These are phyloP conservation scores for Tiliacea citrago DNA, from an alignment of 2,888 invertebrate genomes.

Conservation along the genomic window DNA sequence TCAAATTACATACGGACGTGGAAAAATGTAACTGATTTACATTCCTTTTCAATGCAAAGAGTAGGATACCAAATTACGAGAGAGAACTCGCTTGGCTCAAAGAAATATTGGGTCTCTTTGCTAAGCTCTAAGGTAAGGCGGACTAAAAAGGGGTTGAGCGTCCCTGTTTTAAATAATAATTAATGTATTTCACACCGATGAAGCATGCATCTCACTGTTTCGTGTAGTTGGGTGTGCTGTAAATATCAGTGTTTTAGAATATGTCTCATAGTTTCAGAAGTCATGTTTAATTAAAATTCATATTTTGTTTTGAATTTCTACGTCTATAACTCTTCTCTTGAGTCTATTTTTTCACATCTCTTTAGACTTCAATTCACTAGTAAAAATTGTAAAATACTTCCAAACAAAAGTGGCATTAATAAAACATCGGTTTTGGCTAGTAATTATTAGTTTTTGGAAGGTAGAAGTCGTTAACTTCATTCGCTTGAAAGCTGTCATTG, in stretches of 20 bases:
- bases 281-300: background rate
- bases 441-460: background rate
- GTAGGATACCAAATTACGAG: constrained; percentile 30
- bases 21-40: constrained; percentile 37
- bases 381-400: background rate
- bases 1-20: constrained; percentile 2
- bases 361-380: no score
- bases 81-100: constrained; percentile 15
- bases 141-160: constrained; percentile 42
- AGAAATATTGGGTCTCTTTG: constrained; percentile 52
- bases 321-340: background rate
- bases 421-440: background rate
- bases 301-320: background rate
- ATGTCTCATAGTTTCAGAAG: constrained; percentile 22
- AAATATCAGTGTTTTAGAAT: constrained; percentile 21
- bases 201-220: constrained; percentile 24
- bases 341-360: background rate
- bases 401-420: background rate
- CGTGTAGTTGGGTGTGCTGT: constrained; percentile 10
- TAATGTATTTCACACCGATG: constrained; percentile 48
- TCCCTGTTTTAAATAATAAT: constrained; percentile 61
- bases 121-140: constrained; percentile 44
- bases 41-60: constrained; percentile 12
- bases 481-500: no score
- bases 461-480: no score